phyloP scores from a whole-genome alignment of 2,888 invertebrate genomes.

The Gastracanthus pulcherrimus region DNA sequence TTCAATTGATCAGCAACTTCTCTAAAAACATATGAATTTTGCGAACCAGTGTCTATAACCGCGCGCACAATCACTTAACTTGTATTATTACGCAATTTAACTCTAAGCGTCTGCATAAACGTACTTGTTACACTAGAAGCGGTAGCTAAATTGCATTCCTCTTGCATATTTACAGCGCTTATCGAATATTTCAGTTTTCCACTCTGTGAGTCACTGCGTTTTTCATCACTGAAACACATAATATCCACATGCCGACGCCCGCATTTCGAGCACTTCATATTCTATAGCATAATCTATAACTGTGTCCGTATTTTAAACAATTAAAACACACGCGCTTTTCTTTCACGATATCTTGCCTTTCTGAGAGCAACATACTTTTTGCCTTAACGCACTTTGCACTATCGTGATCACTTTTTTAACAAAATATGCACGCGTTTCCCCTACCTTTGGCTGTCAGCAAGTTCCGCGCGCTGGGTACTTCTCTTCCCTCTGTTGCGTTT shows the following conservation, averaged over 20 bases:
- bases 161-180: neutral
- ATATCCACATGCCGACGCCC: constrained; percentile 57
- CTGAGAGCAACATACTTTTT: no score
- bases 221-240: constrained; percentile 59
- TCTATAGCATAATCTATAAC: neutral
- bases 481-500: neutral
- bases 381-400: no score
- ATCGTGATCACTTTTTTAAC: no score
- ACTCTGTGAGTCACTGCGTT: neutral
- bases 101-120: neutral
- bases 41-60: neutral
- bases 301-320: constrained; percentile 61
- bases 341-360: constrained; percentile 51
- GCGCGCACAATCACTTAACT: neutral
- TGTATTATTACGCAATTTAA: neutral
- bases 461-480: neutral
- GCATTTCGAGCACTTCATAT: constrained; percentile 59
- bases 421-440: no score
- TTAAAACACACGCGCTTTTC: constrained; percentile 60
- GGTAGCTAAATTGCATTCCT: constrained; percentile 15
- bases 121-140: neutral
- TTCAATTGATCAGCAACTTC: no score
- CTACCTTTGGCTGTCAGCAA: neutral
- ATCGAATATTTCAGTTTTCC: no score
- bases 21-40: no score